These are phyloP conservation scores for Athalia cordata DNA, from an alignment of 2,888 invertebrate species.

Conservation along the genomic window DNA sequence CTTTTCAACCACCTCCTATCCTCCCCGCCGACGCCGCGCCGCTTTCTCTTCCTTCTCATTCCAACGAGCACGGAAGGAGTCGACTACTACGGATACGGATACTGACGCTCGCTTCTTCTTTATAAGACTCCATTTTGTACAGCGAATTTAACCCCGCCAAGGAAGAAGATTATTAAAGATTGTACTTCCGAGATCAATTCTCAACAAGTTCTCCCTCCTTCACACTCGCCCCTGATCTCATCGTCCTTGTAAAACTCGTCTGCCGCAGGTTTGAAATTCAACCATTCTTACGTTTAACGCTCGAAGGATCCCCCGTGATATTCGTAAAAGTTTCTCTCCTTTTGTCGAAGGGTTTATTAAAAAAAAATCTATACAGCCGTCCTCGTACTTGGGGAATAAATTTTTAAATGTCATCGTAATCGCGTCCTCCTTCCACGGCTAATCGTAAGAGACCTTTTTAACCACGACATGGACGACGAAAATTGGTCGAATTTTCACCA, in stretches of 20 bases:
- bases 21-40: not conserved
- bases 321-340: not conserved
- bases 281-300: no score
- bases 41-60: not conserved
- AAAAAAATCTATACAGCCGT: no score
- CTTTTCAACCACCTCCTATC: conserved; percentile 10
- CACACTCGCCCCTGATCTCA: not conserved
- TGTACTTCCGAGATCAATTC: conserved; percentile 24
- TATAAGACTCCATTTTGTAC: conserved; percentile 14
- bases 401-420: no score
- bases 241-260: not conserved
- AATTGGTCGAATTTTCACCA: no score
- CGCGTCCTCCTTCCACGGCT: no score
- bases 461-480: no score
- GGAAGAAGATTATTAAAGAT: conserved; percentile 39
- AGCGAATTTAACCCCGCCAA: not conserved
- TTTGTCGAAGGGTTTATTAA: no score
- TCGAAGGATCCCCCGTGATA: not conserved
- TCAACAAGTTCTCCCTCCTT: conserved; percentile 1
- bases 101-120: not conserved
- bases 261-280: no score
- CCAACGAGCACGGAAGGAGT: not conserved
- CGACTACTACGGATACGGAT: not conserved
- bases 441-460: no score
- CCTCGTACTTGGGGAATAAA: no score